phyloP scores from a whole-genome alignment of 2,797 vertebrate genomes.

The Halcyon badia region DNA sequence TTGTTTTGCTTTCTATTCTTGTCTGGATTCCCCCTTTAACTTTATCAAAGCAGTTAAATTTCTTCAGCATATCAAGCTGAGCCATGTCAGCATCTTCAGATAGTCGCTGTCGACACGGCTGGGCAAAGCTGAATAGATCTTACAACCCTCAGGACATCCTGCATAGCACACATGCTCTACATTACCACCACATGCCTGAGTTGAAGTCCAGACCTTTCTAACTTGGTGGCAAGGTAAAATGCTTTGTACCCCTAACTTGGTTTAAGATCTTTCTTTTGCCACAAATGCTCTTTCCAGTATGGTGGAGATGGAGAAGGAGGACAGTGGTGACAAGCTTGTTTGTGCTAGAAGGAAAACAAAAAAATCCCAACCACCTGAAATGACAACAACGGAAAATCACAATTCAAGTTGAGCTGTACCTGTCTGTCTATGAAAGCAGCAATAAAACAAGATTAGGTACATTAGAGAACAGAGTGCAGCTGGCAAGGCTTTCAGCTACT shows the following conservation, averaged over 20 bases:
- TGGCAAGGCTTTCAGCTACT: slow-evolving; percentile 20
- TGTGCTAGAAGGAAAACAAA: background rate
- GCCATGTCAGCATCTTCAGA: slow-evolving; percentile 76
- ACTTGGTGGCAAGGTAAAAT: slow-evolving; percentile 30
- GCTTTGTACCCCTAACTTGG: background rate
- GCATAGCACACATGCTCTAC: background rate
- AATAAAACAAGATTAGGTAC: background rate
- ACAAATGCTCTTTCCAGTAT: background rate
- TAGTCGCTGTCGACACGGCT: slow-evolving; percentile 64
- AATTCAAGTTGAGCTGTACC: background rate
- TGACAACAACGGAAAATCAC: accelerated
- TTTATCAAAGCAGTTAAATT: slow-evolving; percentile 83
- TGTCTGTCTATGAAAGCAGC: background rate
- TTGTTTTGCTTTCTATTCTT: slow-evolving; percentile 72
- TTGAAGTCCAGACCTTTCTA: slow-evolving; percentile 66
- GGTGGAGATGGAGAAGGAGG: background rate
- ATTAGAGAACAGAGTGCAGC: background rate
- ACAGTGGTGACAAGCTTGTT: background rate
- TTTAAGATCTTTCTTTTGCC: slow-evolving; percentile 21
- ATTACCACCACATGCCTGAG: slow-evolving; percentile 20
- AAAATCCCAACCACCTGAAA: background rate
- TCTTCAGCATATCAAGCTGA: slow-evolving; percentile 76
- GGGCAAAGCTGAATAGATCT: slow-evolving; percentile 78
- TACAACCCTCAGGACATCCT: slow-evolving; percentile 61
- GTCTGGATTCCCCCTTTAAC: slow-evolving; percentile 75